A percentile compares a stretch with the other conserved stretches of the same genome.
These are phyloP conservation scores for Coenonympha glycerion DNA, from an alignment of 2,888 invertebrate species.

Conservation along the genomic window DNA sequence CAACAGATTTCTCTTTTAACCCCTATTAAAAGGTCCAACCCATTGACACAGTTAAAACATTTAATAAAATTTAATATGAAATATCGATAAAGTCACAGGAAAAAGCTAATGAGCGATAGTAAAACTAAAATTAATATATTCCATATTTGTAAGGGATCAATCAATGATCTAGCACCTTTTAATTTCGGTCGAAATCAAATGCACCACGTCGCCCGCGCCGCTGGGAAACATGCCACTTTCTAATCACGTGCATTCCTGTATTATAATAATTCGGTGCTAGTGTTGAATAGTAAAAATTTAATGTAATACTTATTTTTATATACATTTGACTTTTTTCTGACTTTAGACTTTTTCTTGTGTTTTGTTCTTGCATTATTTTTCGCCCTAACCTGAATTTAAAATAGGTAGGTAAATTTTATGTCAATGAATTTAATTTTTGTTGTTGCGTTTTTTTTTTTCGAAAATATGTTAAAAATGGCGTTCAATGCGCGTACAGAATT, in stretches of 20 bases:
- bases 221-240: conserved; percentile 25
- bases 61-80: background rate
- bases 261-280: conserved; percentile 18
- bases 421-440: too few relatives aligned
- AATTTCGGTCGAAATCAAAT: conserved; percentile 25
- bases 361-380: too few relatives aligned
- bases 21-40: too few relatives aligned
- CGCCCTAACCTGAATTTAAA: too few relatives aligned
- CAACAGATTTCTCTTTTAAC: too few relatives aligned
- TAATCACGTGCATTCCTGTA: conserved; percentile 22
- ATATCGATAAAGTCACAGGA: background rate
- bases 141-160: conserved; percentile 30
- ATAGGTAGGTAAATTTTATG: too few relatives aligned
- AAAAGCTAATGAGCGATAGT: conserved; percentile 16
- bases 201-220: conserved; percentile 22
- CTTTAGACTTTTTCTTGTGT: too few relatives aligned
- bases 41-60: too few relatives aligned
- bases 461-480: too few relatives aligned
- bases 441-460: too few relatives aligned
- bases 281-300: conserved; percentile 23
- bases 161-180: conserved; percentile 31
- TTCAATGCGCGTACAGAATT: too few relatives aligned
- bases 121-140: conserved; percentile 31
- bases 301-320: conserved; percentile 13
- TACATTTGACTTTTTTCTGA: too few relatives aligned